phyloP scores from a whole-genome alignment of 2,113 vertebrate genomes.

The Pelvicachromis taeniatus region DNA sequence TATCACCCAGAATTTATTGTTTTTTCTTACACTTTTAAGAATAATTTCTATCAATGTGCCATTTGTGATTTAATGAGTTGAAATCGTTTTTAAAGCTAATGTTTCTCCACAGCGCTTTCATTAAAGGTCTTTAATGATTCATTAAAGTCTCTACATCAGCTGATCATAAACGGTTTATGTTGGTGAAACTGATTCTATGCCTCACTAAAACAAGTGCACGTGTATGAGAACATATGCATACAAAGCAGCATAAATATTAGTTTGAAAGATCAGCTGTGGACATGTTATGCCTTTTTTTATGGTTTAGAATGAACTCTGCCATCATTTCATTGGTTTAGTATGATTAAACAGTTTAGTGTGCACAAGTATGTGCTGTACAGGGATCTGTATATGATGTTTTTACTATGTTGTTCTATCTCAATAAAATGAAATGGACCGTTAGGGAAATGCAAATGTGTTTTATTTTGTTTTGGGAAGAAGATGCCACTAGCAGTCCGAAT shows the following conservation, averaged over 20 bases:
- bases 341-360: conserved; percentile 32
- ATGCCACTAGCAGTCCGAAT: background rate
- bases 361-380: conserved; percentile 26
- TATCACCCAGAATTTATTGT: background rate
- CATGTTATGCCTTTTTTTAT: background rate
- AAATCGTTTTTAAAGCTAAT: background rate
- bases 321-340: background rate
- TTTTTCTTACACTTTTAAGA: background rate
- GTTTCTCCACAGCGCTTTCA: background rate
- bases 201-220: background rate
- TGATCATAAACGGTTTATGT: background rate
- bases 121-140: background rate
- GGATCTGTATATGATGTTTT: conserved; percentile 21
- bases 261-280: background rate
- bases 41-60: background rate
- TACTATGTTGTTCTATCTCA: conserved; percentile 13
- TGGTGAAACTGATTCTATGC: background rate
- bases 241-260: background rate
- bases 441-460: background rate
- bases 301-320: background rate
- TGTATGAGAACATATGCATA: background rate
- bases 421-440: conserved; percentile 27
- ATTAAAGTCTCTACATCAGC: background rate
- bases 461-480: background rate
- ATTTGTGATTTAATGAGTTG: background rate